These are phyloP conservation scores for Nyctibius bracteatus DNA, from an alignment of 2,113 vertebrate species.

Conservation along the genomic window DNA sequence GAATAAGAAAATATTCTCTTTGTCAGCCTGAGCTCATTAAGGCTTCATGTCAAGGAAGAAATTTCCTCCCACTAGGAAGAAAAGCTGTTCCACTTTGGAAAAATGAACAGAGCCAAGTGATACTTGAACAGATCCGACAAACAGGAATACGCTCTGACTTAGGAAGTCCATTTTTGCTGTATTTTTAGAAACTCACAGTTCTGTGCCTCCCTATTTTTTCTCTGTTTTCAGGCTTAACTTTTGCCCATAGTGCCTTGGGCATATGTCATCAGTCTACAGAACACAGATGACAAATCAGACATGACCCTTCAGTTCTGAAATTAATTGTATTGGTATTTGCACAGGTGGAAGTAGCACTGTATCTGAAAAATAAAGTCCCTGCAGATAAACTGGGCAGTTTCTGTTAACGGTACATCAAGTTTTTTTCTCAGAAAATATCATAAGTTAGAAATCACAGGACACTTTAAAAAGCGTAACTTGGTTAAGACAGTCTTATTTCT, in stretches of 20 bases:
- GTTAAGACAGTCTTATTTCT: background rate
- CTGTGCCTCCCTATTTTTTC: background rate
- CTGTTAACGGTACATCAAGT: background rate
- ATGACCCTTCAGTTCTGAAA: background rate
- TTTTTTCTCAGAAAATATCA: background rate
- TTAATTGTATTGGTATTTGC: background rate
- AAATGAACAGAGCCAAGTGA: background rate
- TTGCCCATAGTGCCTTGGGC: background rate
- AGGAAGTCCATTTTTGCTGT: background rate
- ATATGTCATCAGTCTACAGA: background rate
- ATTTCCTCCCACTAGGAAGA: background rate
- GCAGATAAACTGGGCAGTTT: background rate
- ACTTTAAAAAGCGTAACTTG: background rate
- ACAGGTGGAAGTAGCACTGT: background rate
- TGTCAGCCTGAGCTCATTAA: background rate
- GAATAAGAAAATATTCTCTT: background rate
- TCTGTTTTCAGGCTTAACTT: background rate
- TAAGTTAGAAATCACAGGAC: background rate
- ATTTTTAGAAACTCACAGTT: background rate
- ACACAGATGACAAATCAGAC: background rate
- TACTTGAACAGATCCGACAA: background rate
- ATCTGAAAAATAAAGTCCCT: background rate
- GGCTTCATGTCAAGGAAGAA: background rate
- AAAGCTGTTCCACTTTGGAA: background rate
- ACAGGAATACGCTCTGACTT: background rate